Evolutionary conservation across 2,797 vertebrate genomes (phyloP), one percentile per base, ranked within the genome.

Genomic region (Ctenochaetus hawaiiensis): DNA sequence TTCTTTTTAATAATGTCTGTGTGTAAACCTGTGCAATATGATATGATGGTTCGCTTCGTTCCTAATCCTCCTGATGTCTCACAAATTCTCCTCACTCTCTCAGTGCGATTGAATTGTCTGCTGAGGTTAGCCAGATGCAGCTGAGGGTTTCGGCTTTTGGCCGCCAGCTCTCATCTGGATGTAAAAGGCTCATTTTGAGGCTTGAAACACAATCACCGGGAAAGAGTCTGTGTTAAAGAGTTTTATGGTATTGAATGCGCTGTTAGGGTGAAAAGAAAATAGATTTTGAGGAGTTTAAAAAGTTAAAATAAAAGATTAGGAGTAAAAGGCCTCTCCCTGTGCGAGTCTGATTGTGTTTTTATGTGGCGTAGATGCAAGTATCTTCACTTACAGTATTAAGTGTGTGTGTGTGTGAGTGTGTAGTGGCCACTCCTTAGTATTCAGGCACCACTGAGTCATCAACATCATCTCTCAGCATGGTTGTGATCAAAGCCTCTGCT

Each of bases 401-500:
- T 72, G 72, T n/a, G 63, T 43, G 18, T 47, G 59, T 51, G 67
- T 63, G 45, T 66, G 30, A 70, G 73, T 20, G 64, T 43, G 62
- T 47, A 60, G 58, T 26, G 67, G 72, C 37, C 67, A 53, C 84
- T 84, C 68, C 52, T 89, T 82, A 81, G 75, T 80, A 86, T 86
- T 90, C 87, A 41, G 76, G 75, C 45, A 59, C 22, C 72, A 62
- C 30, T 70, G 80, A 83, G 75, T 89, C 89, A 89, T 91, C 91
- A 82, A 16, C 85, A 85, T 77, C 75, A 64, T 86, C 75, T 78
- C 75, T 47, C 78, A 59, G 62, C 72, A 49, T 52, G 60, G 61
- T 77, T 53, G 66, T 85, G 91, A 92, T 94, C 92, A 94, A 93
- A 93, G 90, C 76, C 13, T 72, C 8, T 30, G 82, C 75, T 75